Conservation (phyloP, 2,888 invertebrate genomes). For the Cheiracanthium punctorium region DNA sequence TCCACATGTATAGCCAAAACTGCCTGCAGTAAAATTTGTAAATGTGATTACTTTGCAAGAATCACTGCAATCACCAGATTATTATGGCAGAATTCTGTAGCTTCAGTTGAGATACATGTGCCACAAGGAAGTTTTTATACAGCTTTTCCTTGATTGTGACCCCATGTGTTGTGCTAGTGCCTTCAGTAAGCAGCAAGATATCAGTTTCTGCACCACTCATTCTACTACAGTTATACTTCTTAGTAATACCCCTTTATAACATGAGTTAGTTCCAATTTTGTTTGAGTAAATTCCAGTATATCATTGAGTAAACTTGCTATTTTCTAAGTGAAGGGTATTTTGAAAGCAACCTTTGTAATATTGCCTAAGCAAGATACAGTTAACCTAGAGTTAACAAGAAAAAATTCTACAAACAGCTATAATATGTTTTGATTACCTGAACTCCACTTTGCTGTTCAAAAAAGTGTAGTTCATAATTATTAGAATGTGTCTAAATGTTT, state of each 20-base stretch:
- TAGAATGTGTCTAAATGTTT: constrained; percentile 42
- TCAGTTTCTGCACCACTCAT: constrained; percentile 69
- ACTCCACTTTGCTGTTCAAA: constrained; percentile 20
- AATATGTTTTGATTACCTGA: not conserved
- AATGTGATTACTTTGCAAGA: constrained; percentile 17
- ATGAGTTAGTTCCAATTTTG: constrained; percentile 57
- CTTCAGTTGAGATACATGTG: constrained; percentile 68
- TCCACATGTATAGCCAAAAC: constrained; percentile 67
- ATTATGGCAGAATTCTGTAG: constrained; percentile 67
- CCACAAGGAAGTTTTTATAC: constrained; percentile 70
- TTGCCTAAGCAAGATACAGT: not conserved
- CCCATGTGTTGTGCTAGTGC: constrained; percentile 71
- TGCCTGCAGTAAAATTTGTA: constrained; percentile 37
- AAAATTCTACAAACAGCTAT: not conserved
- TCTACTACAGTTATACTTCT: constrained; percentile 60
- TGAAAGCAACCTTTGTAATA: not conserved
- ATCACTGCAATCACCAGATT: constrained; percentile 50
- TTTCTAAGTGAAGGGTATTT: constrained; percentile 42
- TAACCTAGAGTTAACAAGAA: not conserved
- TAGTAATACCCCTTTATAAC: constrained; percentile 53
- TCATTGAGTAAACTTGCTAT: constrained; percentile 31
- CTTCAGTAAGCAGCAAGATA: constrained; percentile 70
- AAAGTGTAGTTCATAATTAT: constrained; percentile 51
- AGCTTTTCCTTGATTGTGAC: constrained; percentile 68
- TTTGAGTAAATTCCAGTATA: constrained; percentile 47